These are phyloP conservation scores for Microplitis mediator DNA, from an alignment of 1,140 invertebrate genomes.

Conservation along the genomic window DNA sequence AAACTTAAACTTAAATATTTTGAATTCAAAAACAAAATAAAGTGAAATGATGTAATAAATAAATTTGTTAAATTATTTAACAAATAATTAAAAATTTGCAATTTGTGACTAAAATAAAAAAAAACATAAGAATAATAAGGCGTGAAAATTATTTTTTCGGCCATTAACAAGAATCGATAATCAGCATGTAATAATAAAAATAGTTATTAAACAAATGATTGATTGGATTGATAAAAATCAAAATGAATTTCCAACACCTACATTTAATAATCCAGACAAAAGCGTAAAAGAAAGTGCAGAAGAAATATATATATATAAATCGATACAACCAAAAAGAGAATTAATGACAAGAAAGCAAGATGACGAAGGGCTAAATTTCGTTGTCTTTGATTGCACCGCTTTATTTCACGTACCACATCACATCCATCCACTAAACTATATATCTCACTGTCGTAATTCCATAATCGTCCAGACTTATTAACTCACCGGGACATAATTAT, in stretches of 20 bases:
- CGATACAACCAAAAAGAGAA: background rate
- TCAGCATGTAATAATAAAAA: background rate
- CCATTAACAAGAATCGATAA: background rate
- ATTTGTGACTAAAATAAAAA: no score
- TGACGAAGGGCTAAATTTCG: conserved; percentile 21
- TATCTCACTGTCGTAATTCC: conserved; percentile 33
- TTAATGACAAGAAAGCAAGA: background rate
- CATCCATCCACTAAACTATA: background rate
- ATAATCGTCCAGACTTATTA: conserved; percentile 45
- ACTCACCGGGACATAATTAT: conserved; percentile 43
- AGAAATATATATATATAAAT: background rate
- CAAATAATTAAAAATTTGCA: no score
- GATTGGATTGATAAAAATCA: no score
- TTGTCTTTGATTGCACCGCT: background rate
- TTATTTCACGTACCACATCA: background rate
- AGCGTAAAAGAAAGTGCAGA: no score
- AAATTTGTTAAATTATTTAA: no score
- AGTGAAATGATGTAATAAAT: no score
- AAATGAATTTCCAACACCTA: no score
- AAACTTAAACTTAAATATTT: no score
- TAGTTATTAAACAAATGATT: background rate
- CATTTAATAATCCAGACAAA: background rate
- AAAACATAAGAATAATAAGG: no score
- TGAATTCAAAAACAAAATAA: no score
- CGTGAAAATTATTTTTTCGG: no score